phyloP scores from a whole-genome alignment of 2,113 vertebrate genomes.

The Myanophis thanlyinensis region DNA sequence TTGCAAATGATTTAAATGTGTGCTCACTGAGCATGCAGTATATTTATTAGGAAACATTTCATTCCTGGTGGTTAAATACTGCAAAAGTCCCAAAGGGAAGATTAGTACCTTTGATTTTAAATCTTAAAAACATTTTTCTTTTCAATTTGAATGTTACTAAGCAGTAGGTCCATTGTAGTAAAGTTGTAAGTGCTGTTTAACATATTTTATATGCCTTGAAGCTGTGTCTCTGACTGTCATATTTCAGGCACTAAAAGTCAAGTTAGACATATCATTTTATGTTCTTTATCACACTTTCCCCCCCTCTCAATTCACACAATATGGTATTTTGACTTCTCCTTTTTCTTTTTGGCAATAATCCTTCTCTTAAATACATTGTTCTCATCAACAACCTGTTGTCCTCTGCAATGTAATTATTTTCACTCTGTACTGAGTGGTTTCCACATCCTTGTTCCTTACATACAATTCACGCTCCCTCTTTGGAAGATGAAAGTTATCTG shows the following conservation, averaged over 20 bases:
- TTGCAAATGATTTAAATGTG: neutral
- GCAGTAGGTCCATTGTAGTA: neutral
- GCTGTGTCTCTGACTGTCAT: neutral
- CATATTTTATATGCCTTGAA: neutral
- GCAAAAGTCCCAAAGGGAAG: neutral
- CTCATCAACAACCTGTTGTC: neutral
- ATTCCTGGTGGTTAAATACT: neutral
- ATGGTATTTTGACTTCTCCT: neutral
- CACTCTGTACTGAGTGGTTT: neutral
- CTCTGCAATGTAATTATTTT: neutral
- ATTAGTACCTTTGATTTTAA: neutral
- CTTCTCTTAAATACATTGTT: neutral
- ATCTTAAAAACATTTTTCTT: neutral
- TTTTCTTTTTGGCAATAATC: neutral
- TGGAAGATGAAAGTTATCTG: neutral
- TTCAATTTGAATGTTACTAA: neutral
- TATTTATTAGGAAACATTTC: neutral
- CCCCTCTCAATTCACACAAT: neutral
- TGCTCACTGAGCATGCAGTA: neutral
- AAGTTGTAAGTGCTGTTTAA: neutral
- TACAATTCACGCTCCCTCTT: neutral
- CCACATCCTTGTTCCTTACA: neutral
- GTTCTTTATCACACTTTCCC: neutral
- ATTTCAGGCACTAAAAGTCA: neutral
- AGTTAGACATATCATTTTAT: neutral